Evolutionary conservation across 2,888 invertebrate species (phyloP), one percentile per base, ranked within the genome.

Genomic region (Ethmia dodecea): DNA sequence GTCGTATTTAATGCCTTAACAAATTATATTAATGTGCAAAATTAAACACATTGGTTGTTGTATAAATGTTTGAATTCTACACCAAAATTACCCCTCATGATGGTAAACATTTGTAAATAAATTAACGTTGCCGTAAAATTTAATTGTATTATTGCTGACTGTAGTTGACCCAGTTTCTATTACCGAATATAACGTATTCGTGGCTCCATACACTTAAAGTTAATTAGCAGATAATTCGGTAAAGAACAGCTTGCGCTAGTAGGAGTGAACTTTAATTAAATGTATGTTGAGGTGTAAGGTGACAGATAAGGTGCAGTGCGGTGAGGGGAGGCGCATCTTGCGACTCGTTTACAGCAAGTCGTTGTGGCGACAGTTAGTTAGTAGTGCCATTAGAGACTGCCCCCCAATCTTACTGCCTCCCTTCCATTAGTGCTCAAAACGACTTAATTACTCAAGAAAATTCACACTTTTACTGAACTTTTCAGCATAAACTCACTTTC

Each of bases 291-390:
- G 57, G 57, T 59, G 46, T 44, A 44, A 53, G 57, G 60, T 61
- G 61, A 60, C 63, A 59, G 60, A 47, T 55, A 57, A 47, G 49
- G 42, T 47, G 54, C 52, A 45, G 43, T 35, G 45, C 45, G 47
- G 40, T 34, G 38, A 34, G 33, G n/a, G 37, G 30, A 38, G 28
- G 31, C 35, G 31, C 37, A 35, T 40, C 43, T 37, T 53, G 48
- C 58, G 55, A 53, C 52, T 49, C 53, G 59, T 55, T 59, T 59
- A 57, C 49, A 50, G 58, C 58, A 58, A 65, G 61, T 63, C 68
- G 71, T 69, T 76, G 72, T 55, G 74, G 74, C 61, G 66, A 71
- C 72, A 69, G 68, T 77, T 73, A 75, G 69, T 74, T 72, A 76
- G 75, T 75, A 70, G 74, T 67, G 71, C 70, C 71, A 76, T 77